Conservation (phyloP, 64 coral and sea anemone species). For the Montipora capricornis region DNA sequence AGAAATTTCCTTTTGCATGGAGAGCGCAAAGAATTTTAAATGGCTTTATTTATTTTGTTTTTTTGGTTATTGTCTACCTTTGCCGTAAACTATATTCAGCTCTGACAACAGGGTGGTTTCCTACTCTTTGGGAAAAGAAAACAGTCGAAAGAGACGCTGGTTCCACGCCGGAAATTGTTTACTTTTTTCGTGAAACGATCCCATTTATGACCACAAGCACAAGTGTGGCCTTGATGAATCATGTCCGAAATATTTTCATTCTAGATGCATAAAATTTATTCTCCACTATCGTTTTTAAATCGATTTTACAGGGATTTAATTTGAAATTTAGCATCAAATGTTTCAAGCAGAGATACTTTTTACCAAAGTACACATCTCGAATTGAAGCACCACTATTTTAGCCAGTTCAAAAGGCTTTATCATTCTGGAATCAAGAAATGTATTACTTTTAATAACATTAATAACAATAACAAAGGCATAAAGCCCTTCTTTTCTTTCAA, state of each 20-base stretch:
- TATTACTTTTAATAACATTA: slow-evolving; percentile 3
- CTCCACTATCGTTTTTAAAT: neutral
- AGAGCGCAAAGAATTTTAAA: neutral
- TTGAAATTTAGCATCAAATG: neutral
- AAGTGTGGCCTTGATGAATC: neutral
- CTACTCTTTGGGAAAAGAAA: too few species aligned
- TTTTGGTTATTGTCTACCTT: neutral
- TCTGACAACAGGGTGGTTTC: too few species aligned
- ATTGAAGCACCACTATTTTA: neutral
- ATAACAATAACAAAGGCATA: slow-evolving; percentile 22
- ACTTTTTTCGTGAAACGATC: neutral
- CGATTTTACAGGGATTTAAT: neutral
- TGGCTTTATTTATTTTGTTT: neutral
- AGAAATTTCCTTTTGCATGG: slow-evolving; percentile 23
- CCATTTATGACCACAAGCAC: neutral
- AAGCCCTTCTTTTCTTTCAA: neutral
- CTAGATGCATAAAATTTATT: neutral
- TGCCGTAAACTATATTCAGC: neutral
- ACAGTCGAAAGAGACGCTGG: too few species aligned
- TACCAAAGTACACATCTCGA: neutral
- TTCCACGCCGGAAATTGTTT: neutral
- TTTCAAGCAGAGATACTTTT: neutral
- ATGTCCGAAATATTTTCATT: neutral
- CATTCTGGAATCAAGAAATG: neutral
- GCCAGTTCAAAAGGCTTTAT: neutral